These are phyloP conservation scores for Albula glossodonta DNA, from an alignment of 2,113 vertebrate genomes.

Conservation along the genomic window DNA sequence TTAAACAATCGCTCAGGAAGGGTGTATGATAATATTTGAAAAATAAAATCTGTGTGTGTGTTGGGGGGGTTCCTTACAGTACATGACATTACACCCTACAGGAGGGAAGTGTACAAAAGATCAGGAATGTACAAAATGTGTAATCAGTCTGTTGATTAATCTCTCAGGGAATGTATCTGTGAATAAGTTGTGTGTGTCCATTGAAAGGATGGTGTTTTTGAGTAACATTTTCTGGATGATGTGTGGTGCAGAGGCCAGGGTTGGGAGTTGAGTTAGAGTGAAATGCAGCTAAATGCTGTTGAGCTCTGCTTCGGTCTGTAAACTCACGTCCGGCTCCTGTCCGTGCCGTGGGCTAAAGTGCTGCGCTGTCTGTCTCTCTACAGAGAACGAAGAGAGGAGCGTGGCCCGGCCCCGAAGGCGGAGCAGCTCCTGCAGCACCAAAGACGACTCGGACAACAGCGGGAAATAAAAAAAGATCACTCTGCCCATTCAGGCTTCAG, in stretches of 20 bases:
- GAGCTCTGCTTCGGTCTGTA: neutral
- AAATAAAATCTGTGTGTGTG: neutral
- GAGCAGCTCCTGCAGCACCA: slow-evolving; percentile 77
- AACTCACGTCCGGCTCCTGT: neutral
- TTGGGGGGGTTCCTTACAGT: too few species aligned
- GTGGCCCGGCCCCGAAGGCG: slow-evolving; percentile 63
- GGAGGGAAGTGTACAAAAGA: too few species aligned
- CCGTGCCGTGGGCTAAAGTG: too few species aligned
- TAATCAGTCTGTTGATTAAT: neutral
- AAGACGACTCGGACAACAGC: slow-evolving; percentile 79
- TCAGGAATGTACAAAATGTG: too few species aligned
- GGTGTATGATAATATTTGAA: too few species aligned
- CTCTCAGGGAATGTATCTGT: neutral
- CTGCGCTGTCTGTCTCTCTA: slow-evolving; percentile 32
- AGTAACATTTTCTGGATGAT: neutral
- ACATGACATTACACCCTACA: too few species aligned
- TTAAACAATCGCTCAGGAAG: too few species aligned
- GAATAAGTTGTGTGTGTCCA: neutral
- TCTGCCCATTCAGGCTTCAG: too few species aligned
- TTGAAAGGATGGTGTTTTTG: neutral
- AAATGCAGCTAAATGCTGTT: neutral
- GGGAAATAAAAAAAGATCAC: slow-evolving; percentile 67
- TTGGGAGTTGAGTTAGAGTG: neutral
- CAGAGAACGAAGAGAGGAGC: slow-evolving; percentile 81
- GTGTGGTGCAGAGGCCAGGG: neutral